Evolutionary conservation across 2,888 invertebrate genomes (phyloP).

Genomic region (Lithophane leautieri): DNA sequence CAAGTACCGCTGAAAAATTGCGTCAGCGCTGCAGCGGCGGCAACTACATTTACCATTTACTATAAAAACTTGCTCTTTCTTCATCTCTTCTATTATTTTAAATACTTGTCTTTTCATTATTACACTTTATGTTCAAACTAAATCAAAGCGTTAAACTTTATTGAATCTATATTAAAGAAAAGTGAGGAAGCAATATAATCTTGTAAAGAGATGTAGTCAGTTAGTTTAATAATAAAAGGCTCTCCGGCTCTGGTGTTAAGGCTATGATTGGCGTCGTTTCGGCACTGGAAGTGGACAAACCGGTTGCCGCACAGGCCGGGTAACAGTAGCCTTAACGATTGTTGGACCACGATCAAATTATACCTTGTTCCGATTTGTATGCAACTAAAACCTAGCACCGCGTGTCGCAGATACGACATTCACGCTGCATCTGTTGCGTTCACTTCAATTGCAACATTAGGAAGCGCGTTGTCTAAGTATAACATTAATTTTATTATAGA

Average conservation of each 20-base stretch:
- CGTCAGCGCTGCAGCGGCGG: constrained; percentile 41
- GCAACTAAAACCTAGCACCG: constrained; percentile 59
- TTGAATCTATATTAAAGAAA: constrained; percentile 21
- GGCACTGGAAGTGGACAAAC: constrained; percentile 82
- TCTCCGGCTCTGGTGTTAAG: constrained; percentile 75
- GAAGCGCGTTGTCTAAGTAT: constrained; percentile 30
- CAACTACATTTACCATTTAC: constrained; percentile 43
- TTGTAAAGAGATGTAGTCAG: constrained; percentile 50
- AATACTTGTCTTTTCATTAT: constrained; percentile 1
- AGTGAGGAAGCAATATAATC: constrained; percentile 50
- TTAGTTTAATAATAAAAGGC: constrained; percentile 60
- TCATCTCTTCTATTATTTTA: constrained; percentile 5
- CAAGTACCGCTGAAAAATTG: constrained; percentile 48
- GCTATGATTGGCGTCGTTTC: constrained; percentile 81
- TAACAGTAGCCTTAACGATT: constrained; percentile 88
- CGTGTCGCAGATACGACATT: constrained; percentile 41
- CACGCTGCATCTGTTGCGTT: constrained; percentile 57
- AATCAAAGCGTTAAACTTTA: constrained; percentile 10
- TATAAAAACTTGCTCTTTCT: constrained; percentile 26
- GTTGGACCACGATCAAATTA: constrained; percentile 83
- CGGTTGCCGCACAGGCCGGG: constrained; percentile 79
- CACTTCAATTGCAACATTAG: constrained; percentile 44
- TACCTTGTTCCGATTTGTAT: constrained; percentile 79
- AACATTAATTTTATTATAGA: neutral
- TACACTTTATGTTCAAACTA: neutral